Evolutionary conservation across 2,797 vertebrate genomes (phyloP).

Genomic region (Triplophysa bombifrons): DNA sequence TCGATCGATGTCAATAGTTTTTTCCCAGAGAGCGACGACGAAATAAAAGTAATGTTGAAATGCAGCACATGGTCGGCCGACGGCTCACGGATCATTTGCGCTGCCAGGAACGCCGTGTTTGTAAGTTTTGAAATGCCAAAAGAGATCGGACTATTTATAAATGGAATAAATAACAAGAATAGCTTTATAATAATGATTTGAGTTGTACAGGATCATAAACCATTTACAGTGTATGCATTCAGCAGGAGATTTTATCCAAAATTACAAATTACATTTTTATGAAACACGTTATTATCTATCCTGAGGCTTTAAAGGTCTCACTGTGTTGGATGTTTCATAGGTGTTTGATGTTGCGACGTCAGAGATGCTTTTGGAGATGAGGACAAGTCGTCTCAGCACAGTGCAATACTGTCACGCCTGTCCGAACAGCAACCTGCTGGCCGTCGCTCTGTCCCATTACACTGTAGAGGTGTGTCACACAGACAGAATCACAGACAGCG

Average conservation of each 20-base stretch:
- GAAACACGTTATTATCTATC: no score
- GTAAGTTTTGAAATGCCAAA: constrained; percentile 74
- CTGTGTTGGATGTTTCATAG: constrained; percentile 67
- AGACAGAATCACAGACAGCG: background rate
- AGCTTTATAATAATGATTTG: background rate
- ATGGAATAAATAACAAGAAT: background rate
- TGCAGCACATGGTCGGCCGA: constrained; percentile 92
- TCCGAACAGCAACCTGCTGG: constrained; percentile 83
- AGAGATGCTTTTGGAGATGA: constrained; percentile 80
- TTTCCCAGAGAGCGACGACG: constrained; percentile 80
- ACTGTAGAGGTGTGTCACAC: constrained; percentile 85
- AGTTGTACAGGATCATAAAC: background rate
- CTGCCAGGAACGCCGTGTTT: constrained; percentile 84
- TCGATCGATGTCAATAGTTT: constrained; percentile 78
- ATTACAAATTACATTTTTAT: no score
- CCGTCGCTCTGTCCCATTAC: constrained; percentile 90
- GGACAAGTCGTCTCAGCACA: constrained; percentile 79
- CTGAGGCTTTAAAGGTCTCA: background rate
- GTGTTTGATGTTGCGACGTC: constrained; percentile 83
- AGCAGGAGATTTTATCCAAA: background rate
- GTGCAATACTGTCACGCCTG: constrained; percentile 92
- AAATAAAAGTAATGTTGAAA: constrained; percentile 81
- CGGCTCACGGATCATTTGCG: constrained; percentile 80
- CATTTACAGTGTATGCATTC: background rate
- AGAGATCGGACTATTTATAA: background rate